Percentiles rank a stretch among this genome's conserved stretches.
Conservation (phyloP, 2,797 vertebrate genomes). For the Poecilia wingei region DNA sequence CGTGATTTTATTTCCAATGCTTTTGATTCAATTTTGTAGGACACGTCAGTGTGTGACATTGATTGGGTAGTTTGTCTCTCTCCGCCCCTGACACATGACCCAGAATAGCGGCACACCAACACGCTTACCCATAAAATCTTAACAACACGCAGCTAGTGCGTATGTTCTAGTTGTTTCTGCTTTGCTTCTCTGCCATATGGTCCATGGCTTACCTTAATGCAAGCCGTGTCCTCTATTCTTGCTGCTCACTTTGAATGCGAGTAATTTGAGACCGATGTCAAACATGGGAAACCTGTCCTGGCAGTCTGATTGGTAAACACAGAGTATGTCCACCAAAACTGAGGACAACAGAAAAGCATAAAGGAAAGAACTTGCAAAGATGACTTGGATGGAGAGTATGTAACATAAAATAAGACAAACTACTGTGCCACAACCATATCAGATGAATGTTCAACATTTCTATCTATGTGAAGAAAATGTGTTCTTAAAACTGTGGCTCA, state of each 20-base stretch:
- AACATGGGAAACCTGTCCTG: not conserved
- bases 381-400: not conserved
- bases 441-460: not conserved
- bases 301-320: not conserved
- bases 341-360: not conserved
- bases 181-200: not conserved
- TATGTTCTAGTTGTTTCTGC: not conserved
- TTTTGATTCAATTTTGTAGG: slow-evolving; percentile 8
- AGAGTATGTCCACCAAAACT: not conserved
- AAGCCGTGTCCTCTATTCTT: not conserved
- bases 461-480: not conserved
- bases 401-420: not conserved
- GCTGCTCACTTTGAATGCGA: not conserved
- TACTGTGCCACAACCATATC: not conserved
- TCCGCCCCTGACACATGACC: slow-evolving; percentile 38
- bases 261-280: not conserved
- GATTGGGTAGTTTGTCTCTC: slow-evolving; percentile 4
- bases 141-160: not conserved
- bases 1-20: not conserved
- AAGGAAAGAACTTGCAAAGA: not conserved
- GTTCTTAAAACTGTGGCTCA: not conserved
- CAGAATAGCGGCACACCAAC: slow-evolving; percentile 7
- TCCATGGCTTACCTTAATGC: not conserved
- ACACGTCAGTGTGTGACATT: slow-evolving; percentile 69
- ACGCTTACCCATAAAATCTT: not conserved